These are phyloP conservation scores for Pomatostomus ruficeps DNA, from an alignment of 2,113 vertebrate species.

Conservation along the genomic window DNA sequence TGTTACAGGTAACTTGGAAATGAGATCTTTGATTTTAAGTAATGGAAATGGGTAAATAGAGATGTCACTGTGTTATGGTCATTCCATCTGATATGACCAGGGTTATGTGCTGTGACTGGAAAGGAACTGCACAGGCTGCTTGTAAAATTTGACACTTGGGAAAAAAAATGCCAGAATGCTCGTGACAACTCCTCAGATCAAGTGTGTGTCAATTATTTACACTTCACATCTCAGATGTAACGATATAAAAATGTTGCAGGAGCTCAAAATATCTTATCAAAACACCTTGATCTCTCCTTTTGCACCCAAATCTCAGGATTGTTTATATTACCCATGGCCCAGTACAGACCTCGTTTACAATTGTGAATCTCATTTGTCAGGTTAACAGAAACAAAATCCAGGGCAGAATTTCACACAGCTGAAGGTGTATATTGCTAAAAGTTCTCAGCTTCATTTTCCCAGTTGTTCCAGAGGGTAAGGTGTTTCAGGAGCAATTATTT, in stretches of 20 bases:
- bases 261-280: not conserved
- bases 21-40: not conserved
- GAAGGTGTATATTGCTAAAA: not conserved
- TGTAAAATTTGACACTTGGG: not conserved
- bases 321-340: not conserved
- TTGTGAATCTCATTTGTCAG: not conserved
- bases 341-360: not conserved
- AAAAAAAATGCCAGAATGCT: not conserved
- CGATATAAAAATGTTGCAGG: not conserved
- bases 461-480: not conserved
- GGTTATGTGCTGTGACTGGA: not conserved
- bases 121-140: not conserved
- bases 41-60: not conserved
- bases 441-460: not conserved
- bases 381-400: not conserved
- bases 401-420: not conserved
- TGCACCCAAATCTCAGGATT: not conserved
- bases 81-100: not conserved
- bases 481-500: not conserved
- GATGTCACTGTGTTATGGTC: not conserved
- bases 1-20: not conserved
- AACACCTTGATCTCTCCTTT: not conserved
- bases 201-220: not conserved
- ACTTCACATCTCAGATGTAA: not conserved
- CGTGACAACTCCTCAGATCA: not conserved